Percentiles rank a stretch among this genome's conserved stretches.
Conservation (phyloP, 2,797 vertebrate species). For the Anguilla obscura region DNA sequence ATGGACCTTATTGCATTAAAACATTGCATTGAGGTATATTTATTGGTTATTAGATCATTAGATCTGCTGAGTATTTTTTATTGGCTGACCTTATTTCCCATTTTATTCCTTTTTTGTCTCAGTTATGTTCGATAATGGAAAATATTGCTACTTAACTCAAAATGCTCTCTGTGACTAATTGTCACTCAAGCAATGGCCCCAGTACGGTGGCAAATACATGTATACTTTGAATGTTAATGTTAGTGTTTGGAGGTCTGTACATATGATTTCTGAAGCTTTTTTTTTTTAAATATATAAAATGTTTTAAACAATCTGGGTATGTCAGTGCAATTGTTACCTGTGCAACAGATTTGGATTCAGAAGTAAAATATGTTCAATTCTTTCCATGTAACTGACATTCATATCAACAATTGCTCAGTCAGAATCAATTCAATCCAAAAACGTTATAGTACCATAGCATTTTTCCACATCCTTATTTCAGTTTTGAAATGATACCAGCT, state of each 20-base stretch:
- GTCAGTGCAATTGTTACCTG: background rate
- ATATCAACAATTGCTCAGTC: background rate
- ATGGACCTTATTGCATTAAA: background rate
- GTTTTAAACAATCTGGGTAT: background rate
- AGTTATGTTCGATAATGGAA: background rate
- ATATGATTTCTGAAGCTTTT: background rate
- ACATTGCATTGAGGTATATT: background rate
- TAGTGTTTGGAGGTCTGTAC: no score
- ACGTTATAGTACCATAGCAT: background rate
- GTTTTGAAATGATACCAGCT: background rate
- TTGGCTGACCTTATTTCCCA: background rate
- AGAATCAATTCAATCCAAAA: background rate
- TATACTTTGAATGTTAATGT: background rate
- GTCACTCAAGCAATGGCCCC: background rate
- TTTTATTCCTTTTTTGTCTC: background rate
- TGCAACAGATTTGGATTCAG: background rate
- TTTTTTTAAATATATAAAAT: background rate
- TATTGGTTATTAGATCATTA: no score
- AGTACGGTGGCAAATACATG: background rate
- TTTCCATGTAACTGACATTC: background rate
- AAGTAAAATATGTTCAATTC: background rate
- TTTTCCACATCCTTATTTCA: background rate
- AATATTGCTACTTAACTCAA: background rate
- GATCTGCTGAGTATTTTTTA: background rate
- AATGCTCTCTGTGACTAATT: no score